Percentiles rank a stretch among this genome's conserved stretches.
Evolutionary conservation across 2,888 invertebrate species (phyloP).

Genomic region (Cancer borealis): DNA sequence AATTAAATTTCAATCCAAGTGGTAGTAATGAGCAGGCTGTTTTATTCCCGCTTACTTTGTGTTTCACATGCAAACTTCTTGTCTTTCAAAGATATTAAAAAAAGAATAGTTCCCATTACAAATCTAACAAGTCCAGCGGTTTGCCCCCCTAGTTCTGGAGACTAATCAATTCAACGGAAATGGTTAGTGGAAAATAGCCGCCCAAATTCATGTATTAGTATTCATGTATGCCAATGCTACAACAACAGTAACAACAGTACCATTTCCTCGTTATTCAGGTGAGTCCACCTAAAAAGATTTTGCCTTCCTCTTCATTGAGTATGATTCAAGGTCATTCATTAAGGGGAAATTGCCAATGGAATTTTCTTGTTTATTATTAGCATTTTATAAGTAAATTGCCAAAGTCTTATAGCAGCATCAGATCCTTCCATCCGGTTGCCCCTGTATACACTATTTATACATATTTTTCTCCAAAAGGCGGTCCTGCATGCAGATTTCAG

Average conservation of each 20-base stretch:
- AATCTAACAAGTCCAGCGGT: constrained; percentile 73
- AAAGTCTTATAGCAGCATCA: constrained; percentile 72
- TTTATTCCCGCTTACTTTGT: constrained; percentile 76
- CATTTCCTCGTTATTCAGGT: constrained; percentile 74
- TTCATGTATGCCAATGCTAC: constrained; percentile 69
- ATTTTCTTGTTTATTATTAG: constrained; percentile 73
- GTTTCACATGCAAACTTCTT: constrained; percentile 75
- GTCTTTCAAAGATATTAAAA: constrained; percentile 74
- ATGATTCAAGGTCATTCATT: constrained; percentile 72
- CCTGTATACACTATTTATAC: constrained; percentile 69
- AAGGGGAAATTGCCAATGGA: constrained; percentile 75
- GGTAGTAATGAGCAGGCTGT: constrained; percentile 75
- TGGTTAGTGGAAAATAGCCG: constrained; percentile 75
- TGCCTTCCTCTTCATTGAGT: constrained; percentile 74
- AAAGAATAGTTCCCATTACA: constrained; percentile 72
- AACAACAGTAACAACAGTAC: constrained; percentile 63
- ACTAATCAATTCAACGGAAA: constrained; percentile 75
- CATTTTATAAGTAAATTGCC: constrained; percentile 63
- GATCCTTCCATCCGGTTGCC: constrained; percentile 74
- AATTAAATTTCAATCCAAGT: constrained; percentile 67
- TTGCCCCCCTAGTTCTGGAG: constrained; percentile 76
- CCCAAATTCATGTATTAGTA: constrained; percentile 75
- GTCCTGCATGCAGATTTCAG: constrained; percentile 75
- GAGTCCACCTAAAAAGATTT: constrained; percentile 72
- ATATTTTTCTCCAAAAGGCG: constrained; percentile 70